Conservation (phyloP, 2,888 invertebrate species). For the Melieria omissa region DNA sequence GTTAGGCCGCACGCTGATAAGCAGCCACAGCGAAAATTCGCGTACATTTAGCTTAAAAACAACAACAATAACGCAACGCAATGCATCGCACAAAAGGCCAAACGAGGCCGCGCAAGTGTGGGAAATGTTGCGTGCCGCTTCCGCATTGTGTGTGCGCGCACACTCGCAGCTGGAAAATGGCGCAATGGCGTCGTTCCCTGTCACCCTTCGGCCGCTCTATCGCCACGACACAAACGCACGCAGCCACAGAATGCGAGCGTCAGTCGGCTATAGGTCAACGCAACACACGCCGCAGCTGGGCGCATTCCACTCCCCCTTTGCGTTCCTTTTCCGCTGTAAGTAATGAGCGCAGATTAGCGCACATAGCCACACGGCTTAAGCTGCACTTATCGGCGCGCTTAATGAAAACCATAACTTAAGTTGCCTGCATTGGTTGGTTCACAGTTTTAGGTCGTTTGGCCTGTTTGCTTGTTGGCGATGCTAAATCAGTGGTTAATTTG, state of each 20-base stretch:
- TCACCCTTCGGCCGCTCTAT: too few species aligned
- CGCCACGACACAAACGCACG: too few species aligned
- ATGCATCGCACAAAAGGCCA: neutral
- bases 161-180: neutral
- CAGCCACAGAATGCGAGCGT: neutral
- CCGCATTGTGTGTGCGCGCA: neutral
- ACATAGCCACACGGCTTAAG: conserved; percentile 12
- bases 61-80: too few species aligned
- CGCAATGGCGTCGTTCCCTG: too few species aligned
- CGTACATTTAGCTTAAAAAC: too few species aligned
- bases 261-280: neutral
- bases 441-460: neutral
- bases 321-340: neutral
- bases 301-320: conserved; percentile 9
- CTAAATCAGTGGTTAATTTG: conserved; percentile 33
- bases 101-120: neutral
- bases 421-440: conserved; percentile 6
- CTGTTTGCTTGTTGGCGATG: conserved; percentile 15
- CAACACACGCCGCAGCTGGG: neutral
- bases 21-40: too few species aligned
- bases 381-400: conserved; percentile 32
- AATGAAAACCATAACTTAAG: conserved; percentile 37
- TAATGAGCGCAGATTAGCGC: conserved; percentile 32
- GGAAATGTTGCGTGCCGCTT: conserved; percentile 1
- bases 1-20: too few species aligned